Conservation (phyloP, 2,113 vertebrate species). For the Blennius ocellaris region DNA sequence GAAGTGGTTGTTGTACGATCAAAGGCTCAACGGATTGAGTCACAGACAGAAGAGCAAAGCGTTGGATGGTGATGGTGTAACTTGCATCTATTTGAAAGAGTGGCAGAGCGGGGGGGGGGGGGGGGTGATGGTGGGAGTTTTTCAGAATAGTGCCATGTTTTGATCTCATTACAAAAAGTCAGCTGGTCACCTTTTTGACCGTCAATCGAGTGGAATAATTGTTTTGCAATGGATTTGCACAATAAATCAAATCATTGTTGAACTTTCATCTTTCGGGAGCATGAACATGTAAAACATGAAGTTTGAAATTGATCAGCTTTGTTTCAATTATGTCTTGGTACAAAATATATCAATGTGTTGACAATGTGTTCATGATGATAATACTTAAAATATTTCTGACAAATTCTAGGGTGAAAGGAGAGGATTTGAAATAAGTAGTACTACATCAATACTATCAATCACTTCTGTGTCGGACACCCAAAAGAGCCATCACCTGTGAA, state of each 20-base stretch:
- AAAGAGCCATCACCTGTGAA: background rate
- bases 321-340: no score
- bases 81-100: conserved; percentile 74
- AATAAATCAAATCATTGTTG: no score
- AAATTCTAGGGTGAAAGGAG: no score
- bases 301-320: no score
- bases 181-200: conserved; percentile 45
- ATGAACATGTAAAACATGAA: no score
- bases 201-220: background rate
- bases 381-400: no score
- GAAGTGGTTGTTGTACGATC: conserved; percentile 77
- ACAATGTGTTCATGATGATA: no score
- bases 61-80: conserved; percentile 65
- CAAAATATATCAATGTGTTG: no score
- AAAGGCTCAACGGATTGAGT: conserved; percentile 77
- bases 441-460: background rate
- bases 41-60: conserved; percentile 72
- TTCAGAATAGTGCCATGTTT: conserved; percentile 60
- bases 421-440: no score
- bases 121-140: conserved; percentile 25
- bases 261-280: no score
- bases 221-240: no score
- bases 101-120: background rate
- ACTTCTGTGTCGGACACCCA: background rate
- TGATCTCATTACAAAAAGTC: conserved; percentile 60